A percentile compares a stretch with the other conserved stretches of the same genome.
phyloP scores from a whole-genome alignment of 2,797 vertebrate genomes.

The Lophura swinhoii region DNA sequence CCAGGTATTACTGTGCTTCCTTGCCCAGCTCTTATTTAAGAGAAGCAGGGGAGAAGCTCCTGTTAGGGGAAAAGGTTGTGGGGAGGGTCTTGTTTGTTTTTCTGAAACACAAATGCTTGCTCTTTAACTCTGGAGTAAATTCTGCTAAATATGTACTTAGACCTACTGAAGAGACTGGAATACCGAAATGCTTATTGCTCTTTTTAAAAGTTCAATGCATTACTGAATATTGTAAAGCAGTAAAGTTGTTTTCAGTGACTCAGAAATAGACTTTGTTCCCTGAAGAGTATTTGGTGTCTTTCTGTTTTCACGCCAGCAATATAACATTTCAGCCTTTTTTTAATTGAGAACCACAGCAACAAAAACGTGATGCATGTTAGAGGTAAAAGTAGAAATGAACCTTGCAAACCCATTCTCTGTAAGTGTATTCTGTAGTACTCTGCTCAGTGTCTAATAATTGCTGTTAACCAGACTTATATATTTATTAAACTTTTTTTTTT shows the following conservation, averaged over 20 bases:
- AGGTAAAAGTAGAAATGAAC: neutral
- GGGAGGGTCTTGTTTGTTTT: neutral
- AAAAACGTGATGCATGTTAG: neutral
- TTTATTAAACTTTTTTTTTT: neutral
- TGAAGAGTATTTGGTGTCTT: neutral
- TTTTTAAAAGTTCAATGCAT: neutral
- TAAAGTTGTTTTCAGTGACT: neutral
- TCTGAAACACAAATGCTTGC: neutral
- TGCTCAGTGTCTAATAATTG: neutral
- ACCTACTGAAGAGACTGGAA: neutral
- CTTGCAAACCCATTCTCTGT: neutral
- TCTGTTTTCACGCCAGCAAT: neutral
- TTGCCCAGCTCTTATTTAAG: neutral
- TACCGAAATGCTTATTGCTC: neutral
- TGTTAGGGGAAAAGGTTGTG: neutral
- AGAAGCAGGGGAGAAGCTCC: neutral
- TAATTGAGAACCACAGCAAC: neutral
- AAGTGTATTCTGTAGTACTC: neutral
- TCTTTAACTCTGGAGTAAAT: neutral
- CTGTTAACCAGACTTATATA: neutral
- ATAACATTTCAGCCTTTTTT: neutral
- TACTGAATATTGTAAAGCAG: neutral
- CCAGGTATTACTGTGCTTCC: neutral
- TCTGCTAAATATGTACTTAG: neutral
- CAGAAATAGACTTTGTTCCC: neutral